phyloP scores from a whole-genome alignment of 1,140 invertebrate genomes.

The Drosophila equinoxialis region DNA sequence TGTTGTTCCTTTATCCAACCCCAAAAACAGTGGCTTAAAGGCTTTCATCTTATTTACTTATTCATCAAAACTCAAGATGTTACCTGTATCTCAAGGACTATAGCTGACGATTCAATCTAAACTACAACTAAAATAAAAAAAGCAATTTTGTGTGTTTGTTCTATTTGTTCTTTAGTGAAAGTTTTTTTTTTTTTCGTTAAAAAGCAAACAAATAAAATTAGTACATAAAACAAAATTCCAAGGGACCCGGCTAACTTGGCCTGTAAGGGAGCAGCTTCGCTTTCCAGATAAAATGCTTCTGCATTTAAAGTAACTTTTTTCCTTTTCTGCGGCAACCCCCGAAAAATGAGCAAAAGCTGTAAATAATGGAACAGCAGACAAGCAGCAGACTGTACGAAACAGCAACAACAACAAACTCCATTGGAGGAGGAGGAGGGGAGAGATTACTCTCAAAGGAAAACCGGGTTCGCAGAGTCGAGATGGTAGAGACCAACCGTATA shows the following conservation, averaged over 20 bases:
- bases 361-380: slow-evolving; percentile 75
- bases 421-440: background rate
- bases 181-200: background rate
- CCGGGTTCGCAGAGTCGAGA: slow-evolving; percentile 7
- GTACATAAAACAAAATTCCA: too few relatives aligned
- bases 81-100: too few relatives aligned
- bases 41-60: too few relatives aligned
- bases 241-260: too few relatives aligned
- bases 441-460: slow-evolving; percentile 54
- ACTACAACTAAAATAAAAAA: too few relatives aligned
- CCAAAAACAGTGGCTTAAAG: too few relatives aligned
- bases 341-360: slow-evolving; percentile 56
- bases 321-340: slow-evolving; percentile 14
- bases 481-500: slow-evolving; percentile 37
- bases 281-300: background rate
- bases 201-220: background rate
- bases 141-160: too few relatives aligned
- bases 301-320: slow-evolving; percentile 2
- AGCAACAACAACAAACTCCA: slow-evolving; percentile 23
- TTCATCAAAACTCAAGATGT: too few relatives aligned
- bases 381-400: slow-evolving; percentile 56
- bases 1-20: too few relatives aligned
- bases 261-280: background rate
- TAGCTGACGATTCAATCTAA: too few relatives aligned
- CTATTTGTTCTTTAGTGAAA: too few relatives aligned